Base-by-base conservation (phyloP, 2,888 invertebrate genomes). In the Chloroclystis v-ata region DNA sequence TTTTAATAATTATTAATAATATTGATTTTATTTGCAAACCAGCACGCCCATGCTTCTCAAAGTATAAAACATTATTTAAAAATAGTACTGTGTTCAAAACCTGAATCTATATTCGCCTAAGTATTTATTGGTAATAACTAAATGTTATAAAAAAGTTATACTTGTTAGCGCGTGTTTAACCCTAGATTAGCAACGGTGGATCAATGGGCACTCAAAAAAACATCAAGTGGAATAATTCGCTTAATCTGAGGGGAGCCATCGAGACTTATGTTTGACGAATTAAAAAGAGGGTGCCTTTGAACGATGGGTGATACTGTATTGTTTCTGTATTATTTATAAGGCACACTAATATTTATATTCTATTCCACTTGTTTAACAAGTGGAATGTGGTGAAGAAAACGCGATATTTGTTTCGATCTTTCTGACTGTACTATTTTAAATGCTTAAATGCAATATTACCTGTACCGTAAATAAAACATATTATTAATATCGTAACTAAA, bases 241-340 rank as follows among this genome's bases (percentile, higher is more conserved):
- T 78, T 82, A 76, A 61, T 62, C 56, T 41, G 56, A 62, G 61
- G 67, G 61, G 62, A 60, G 63, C 35, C 6, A 61, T 60, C 56
- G 62, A 63, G 69, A 71, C 70, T 72, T 72, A 63, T 64, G 75
- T 71, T 75, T 82, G 84, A 84, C 72, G 79, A 81, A 84, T 83
- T 82, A 83, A 83, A 83, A 80, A 73, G 75, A 79, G 82, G 77
- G 52, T 38, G 43, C 30, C 35, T 48, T 47, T 58, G 56, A 57
- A 44, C 43, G 55, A 54, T 49, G 29, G 39, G 28, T 13, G 20
- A 35, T 35, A 35, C 35, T 10, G 35, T 9, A 28, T 28, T 16
- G 32, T 42, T 26, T 35, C 20, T 35, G 35, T 35, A 8, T 26
- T 2, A 8, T 26, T 26, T 6, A 8, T 26, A 8, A 6, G 6